Conservation (phyloP, 2,888 invertebrate genomes). For the Bibio marci region DNA sequence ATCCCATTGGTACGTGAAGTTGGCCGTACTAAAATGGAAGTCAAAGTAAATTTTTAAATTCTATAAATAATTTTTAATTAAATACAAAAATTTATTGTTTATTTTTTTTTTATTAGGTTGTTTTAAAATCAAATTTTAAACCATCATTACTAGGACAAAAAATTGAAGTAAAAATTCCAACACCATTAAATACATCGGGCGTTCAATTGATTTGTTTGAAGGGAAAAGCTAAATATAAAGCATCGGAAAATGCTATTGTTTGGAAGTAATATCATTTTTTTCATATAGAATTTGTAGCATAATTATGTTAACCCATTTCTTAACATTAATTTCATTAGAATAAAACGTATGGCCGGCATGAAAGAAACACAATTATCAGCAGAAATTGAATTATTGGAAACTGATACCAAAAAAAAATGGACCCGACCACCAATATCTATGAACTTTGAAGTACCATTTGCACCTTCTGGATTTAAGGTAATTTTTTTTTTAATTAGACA, state of each 20-base stretch:
- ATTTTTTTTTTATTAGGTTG: conserved; percentile 40
- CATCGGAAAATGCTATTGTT: conserved; percentile 97
- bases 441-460: conserved; percentile 99
- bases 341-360: conserved; percentile 92
- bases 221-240: conserved; percentile 99
- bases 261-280: conserved; percentile 51
- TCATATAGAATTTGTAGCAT: background rate
- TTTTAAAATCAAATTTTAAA: conserved; percentile 97
- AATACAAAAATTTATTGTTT: background rate
- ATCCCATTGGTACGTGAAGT: conserved; percentile 97
- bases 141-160: conserved; percentile 95
- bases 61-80: background rate
- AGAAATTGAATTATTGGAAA: conserved; percentile 95
- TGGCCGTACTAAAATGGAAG: conserved; percentile 98
- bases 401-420: conserved; percentile 99
- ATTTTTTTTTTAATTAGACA: conserved; percentile 1
- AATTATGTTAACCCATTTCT: too few relatives aligned
- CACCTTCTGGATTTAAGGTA: conserved; percentile 94
- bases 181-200: conserved; percentile 95
- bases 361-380: conserved; percentile 99
- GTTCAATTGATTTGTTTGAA: conserved; percentile 98
- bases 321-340: conserved; percentile 39
- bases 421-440: conserved; percentile 99
- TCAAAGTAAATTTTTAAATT: conserved; percentile 38
- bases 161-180: conserved; percentile 98